These are phyloP conservation scores for Cosmia pyralina DNA, from an alignment of 2,888 invertebrate species.

Conservation along the genomic window DNA sequence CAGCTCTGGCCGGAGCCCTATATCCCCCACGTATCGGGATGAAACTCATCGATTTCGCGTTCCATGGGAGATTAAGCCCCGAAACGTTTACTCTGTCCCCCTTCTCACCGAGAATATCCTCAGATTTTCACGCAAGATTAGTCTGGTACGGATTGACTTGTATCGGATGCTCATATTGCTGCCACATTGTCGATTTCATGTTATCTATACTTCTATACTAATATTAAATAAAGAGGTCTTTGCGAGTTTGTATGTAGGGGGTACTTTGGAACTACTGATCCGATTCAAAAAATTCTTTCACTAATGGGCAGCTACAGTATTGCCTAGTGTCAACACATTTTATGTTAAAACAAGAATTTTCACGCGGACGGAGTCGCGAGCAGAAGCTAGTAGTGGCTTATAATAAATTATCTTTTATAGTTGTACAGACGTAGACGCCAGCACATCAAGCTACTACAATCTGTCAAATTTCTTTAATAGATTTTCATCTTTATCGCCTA, in stretches of 20 bases:
- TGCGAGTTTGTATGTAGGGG: neutral
- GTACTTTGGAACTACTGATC: neutral
- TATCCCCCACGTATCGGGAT: slow-evolving; percentile 68
- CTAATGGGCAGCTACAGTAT: neutral
- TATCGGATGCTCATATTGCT: slow-evolving; percentile 32
- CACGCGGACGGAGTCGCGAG: no score
- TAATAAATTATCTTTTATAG: neutral
- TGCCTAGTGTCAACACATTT: neutral
- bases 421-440: no score
- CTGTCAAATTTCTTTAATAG: no score
- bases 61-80: slow-evolving; percentile 82
- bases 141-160: slow-evolving; percentile 58
- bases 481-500: no score
- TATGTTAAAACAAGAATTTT: no score
- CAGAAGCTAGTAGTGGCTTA: neutral
- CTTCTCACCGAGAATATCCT: slow-evolving; percentile 65
- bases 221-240: neutral
- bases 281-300: neutral
- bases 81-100: slow-evolving; percentile 74
- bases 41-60: slow-evolving; percentile 82
- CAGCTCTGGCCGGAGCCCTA: slow-evolving; percentile 64
- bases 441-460: no score
- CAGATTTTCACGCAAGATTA: slow-evolving; percentile 79
- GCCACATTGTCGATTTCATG: neutral
- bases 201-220: neutral